phyloP scores from a whole-genome alignment of 2,113 vertebrate species.

The Varanus komodoensis region DNA sequence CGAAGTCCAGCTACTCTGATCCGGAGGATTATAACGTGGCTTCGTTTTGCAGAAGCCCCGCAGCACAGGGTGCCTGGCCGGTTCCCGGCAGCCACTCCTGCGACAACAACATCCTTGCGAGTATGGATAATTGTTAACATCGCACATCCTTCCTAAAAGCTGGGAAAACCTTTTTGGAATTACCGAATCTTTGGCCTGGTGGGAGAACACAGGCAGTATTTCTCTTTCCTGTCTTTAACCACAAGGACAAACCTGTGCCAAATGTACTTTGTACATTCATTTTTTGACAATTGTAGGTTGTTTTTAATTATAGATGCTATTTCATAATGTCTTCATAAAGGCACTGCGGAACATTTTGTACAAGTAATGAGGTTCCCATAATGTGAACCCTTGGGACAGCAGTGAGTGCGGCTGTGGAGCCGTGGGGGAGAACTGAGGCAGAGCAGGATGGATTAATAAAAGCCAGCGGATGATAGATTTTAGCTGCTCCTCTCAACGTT shows the following conservation, averaged over 20 bases:
- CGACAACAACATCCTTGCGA: background rate
- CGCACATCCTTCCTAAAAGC: conserved; percentile 11
- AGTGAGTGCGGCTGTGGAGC: background rate
- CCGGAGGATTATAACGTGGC: background rate
- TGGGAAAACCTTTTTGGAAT: background rate
- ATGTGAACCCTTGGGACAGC: background rate
- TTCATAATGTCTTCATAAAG: conserved; percentile 2
- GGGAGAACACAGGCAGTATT: background rate
- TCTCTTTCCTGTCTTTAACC: background rate
- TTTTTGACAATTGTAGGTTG: conserved; percentile 41
- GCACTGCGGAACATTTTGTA: background rate
- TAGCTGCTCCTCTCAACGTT: background rate
- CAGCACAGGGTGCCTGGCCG: background rate
- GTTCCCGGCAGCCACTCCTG: background rate
- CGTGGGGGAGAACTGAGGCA: background rate
- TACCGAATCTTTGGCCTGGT: conserved; percentile 18
- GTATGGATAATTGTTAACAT: background rate
- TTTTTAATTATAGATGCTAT: conserved; percentile 55
- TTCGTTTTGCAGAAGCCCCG: background rate
- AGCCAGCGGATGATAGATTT: background rate
- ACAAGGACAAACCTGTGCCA: conserved; percentile 45
- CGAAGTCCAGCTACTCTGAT: no score
- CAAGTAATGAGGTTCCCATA: background rate
- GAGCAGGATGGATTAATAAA: background rate
- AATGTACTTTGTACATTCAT: background rate